phyloP scores from a whole-genome alignment of 2,888 invertebrate genomes.

The Ectobius pallidus region DNA sequence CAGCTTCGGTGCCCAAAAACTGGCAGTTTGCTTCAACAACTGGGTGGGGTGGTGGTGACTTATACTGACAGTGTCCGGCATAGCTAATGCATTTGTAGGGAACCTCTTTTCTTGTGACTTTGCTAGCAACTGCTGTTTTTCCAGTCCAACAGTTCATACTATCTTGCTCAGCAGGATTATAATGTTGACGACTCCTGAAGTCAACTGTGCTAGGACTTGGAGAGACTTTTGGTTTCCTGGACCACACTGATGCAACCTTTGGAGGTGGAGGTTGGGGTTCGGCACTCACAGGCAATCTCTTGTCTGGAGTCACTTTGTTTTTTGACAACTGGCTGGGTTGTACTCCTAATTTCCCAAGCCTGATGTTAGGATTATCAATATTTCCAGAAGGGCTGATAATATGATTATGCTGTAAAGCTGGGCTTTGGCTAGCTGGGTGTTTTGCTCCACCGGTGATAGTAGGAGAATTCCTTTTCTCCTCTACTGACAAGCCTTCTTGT shows the following conservation, averaged over 20 bases:
- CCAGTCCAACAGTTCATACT: neutral
- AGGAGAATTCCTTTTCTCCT: neutral
- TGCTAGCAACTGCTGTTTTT: neutral
- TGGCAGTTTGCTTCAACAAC: neutral
- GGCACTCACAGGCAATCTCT: neutral
- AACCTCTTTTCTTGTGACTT: neutral
- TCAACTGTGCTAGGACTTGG: neutral
- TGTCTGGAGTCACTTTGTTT: neutral
- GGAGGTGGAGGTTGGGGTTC: neutral
- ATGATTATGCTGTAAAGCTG: neutral
- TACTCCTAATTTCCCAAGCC: slow-evolving; percentile 3
- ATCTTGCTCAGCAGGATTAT: neutral
- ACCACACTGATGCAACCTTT: neutral
- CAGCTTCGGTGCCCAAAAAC: too few relatives aligned
- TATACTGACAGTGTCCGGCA: neutral
- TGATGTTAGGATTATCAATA: neutral
- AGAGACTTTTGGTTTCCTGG: neutral
- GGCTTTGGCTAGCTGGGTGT: too few relatives aligned
- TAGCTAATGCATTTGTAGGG: neutral
- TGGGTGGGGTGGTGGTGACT: neutral
- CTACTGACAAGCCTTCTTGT: neutral
- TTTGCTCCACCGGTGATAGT: neutral
- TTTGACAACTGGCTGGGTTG: neutral
- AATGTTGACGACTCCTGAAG: too few relatives aligned
- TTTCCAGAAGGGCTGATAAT: neutral